Base-by-base conservation (phyloP, 2,113 vertebrate genomes). In the Irena cyanogastra region DNA sequence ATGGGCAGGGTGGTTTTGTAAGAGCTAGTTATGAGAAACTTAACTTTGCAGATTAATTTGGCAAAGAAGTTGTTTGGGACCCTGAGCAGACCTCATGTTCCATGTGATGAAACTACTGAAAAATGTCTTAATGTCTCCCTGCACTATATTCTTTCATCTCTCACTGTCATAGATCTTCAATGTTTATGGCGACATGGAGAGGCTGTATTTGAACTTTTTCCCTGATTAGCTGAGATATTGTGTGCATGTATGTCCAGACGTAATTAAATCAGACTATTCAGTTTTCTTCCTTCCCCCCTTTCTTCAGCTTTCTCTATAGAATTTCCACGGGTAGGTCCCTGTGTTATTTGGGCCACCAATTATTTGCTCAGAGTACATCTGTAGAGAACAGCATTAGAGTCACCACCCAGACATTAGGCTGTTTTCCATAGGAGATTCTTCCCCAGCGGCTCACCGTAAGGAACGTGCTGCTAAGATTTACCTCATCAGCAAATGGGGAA, bases 21-120 rank as follows among this genome's bases (percentile, higher is more conserved):
- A 95, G 83, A 90, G 93, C 83, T 90, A 82, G 52, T 83, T 21
- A 17, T 59, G 71, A 90, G 70, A 82, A 94, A 88, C 82, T 97
- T 92, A 69, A 60, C 59, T 94, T 95, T 80, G 95, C 90, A 95
- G 80, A 86, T 87, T 61, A 91, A 90, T 89, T 97, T 95, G 90
- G 66, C 71, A 94, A 94, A 95, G 94, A 95, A 88, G 89, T 92
- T 93, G 70, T 79, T 80, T 44, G 69, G 78, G 84, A 88, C 59
- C 84, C 87, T 85, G 75, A 95, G 68, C 41, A 94, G 94, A 89
- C 41, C 66, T 72, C 61, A 49, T 41, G 72, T 35, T 89, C 72
- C 59, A 59, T 87, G 65, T 86, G 82, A 81, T 74, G 89, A 96
- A 91, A 92, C 47, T 82, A 64, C 47, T 91, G 84, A 78, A 93